These are phyloP conservation scores for Bruchidius siliquastri DNA, from an alignment of 2,888 invertebrate genomes.

Conservation along the genomic window DNA sequence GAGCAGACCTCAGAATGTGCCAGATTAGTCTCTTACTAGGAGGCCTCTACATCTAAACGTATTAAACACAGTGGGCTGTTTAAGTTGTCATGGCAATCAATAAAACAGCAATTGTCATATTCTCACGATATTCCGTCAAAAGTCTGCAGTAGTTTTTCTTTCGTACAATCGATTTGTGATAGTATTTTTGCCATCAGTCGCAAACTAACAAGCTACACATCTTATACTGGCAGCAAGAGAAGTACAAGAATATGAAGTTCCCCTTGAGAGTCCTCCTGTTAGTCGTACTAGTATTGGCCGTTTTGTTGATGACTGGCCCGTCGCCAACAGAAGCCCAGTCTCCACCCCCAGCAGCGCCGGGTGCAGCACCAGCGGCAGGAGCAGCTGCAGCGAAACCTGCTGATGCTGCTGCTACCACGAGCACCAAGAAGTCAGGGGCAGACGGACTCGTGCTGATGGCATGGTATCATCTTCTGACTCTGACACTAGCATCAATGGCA, in stretches of 20 bases:
- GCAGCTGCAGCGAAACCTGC: background rate
- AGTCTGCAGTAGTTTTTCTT: no score
- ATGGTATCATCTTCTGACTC: background rate
- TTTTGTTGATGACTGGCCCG: background rate
- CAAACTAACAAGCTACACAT: no score
- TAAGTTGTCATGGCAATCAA: no score
- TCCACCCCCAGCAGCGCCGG: background rate
- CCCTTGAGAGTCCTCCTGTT: background rate
- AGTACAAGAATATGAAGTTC: background rate
- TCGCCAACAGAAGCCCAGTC: background rate
- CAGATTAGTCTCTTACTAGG: no score
- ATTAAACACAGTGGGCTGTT: no score
- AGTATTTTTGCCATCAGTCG: no score
- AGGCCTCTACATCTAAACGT: no score
- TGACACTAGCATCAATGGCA: background rate
- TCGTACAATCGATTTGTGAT: no score
- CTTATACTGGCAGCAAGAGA: background rate
- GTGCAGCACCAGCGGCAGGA: background rate
- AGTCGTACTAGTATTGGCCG: background rate
- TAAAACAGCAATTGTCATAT: no score
- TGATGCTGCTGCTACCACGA: background rate
- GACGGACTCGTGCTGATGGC: background rate
- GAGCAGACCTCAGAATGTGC: no score
- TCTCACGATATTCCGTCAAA: no score
- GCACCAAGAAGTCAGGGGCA: background rate